Evolutionary conservation across 2,888 invertebrate genomes (phyloP), one percentile per base, ranked within the genome.

Genomic region (Eurytoma adleriae): DNA sequence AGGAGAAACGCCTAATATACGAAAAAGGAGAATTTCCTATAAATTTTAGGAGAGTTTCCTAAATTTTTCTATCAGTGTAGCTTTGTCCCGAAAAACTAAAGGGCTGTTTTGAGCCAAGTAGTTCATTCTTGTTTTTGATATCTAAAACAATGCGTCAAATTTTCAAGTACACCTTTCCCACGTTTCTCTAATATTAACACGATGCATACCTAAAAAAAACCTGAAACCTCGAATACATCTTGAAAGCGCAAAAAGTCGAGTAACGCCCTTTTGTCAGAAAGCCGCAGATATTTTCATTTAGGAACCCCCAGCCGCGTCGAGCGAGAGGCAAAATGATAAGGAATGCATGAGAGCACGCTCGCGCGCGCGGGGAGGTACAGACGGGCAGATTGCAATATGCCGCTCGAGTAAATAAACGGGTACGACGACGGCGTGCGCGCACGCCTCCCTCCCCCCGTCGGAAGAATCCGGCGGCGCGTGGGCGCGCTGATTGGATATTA

Each of bases 401-500:
- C 64, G 72, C 18, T 56, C 73, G 79, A 62, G 69, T 78, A 73
- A 77, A 77, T 77, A 77, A 40, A 77, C 78, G 30, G 50, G 54
- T 52, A 27, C 13, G 27, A n/a, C 56, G 2, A 10, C 20, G 24
- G n/a, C 18, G 14, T 18, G 56, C 5, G 0, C 50, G 1, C 67
- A 16, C 56, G 12, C 40, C 30, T 40, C 18, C n/a, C 16, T 62
- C 62, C 4, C 30, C 30, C 61, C 16, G n/a, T 40, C 64, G 24
- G 59, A 62, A 40, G 40, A 62, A 57, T 64, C 54, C 40, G 20
- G n/a, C n/a, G 24, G 30, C 54, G 57, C 64, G 77, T 69, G 68
- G 77, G 68, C 40, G 40, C 72, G 77, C 54, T 69, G 70, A 81
- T 81, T 78, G 67, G 78, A 64, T 70, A 78, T 81, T 78, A 74